Evolutionary conservation across 2,113 vertebrate genomes (phyloP), one percentile per base, ranked within the genome.

Genomic region (Piaya cayana): DNA sequence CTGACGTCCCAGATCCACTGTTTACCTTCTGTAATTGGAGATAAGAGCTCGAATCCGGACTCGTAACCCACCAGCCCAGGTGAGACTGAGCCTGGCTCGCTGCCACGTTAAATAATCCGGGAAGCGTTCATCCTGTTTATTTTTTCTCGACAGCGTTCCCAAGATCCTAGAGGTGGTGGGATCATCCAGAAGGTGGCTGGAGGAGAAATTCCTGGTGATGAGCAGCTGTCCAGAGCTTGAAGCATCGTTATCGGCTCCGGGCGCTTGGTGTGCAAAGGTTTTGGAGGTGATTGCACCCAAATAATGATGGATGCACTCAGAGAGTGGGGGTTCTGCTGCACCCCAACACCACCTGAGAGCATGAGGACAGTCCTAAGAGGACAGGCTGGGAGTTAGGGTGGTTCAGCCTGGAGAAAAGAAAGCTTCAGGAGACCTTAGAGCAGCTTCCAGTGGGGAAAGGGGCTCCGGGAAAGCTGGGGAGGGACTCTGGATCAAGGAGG

Each of bases 271-370:
- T 6, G 11, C 13, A 21, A 50, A 39, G 30, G 2, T 49, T 64
- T 77, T 8, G 32, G 84, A 67, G 29, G 22, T 6, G 37, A 32
- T 17, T 20, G 4, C 4, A 2, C 7, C 59, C 55, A 30, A 49
- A 49, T 39, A 2, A 32, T 2, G 25, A 8, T 9, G 63, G 15
- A 18, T 5, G 4, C 26, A 13, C 11, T 4, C 4, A 0, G 20
- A 11, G 11, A 6, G 53, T 2, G 1, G 22, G n/a, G 13, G 7
- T 1, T 74, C 30, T 42, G 14, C 22, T 29, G 29, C 9, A 71
- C 58, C 45, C 17, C 37, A 16, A 5, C 0, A 1, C 7, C 19
- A 30, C 16, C n/a, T 5, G 3, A 17, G 3, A 11, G 25, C 0
- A 20, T 8, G 22, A 49, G 47, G 47, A 49, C 47, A 22, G 9